phyloP scores from a whole-genome alignment of 2,797 vertebrate genomes.

The Masticophis lateralis region DNA sequence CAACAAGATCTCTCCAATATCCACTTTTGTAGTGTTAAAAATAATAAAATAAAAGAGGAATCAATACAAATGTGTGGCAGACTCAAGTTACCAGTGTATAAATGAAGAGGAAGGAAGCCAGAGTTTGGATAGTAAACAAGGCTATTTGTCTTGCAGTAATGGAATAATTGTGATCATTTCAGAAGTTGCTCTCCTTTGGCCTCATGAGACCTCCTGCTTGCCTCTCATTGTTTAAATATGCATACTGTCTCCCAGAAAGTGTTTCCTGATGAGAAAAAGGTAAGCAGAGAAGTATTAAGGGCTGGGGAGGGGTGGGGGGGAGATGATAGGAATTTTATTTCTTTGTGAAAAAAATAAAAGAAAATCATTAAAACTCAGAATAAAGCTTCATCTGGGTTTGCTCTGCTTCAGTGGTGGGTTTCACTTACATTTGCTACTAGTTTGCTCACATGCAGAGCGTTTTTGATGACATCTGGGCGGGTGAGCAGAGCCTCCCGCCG shows the following conservation, averaged over 20 bases:
- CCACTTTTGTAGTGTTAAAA: conserved; percentile 58
- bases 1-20: conserved; percentile 46
- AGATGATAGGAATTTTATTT: conserved; percentile 50
- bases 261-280: conserved; percentile 66
- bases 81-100: conserved; percentile 58
- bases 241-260: conserved; percentile 62
- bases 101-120: conserved; percentile 60
- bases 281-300: conserved; percentile 49
- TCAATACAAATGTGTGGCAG: conserved; percentile 56
- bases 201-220: conserved; percentile 65
- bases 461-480: too few relatives aligned
- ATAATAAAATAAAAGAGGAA: conserved; percentile 49
- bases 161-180: conserved; percentile 70
- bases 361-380: conserved; percentile 18
- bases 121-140: conserved; percentile 62
- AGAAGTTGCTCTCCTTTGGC: conserved; percentile 64
- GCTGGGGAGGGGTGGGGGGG: not conserved
- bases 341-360: not conserved
- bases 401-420: not conserved
- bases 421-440: too few relatives aligned
- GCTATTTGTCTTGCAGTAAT: conserved; percentile 65
- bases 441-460: too few relatives aligned
- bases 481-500: too few relatives aligned
- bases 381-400: conserved; percentile 11
- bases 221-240: conserved; percentile 68